A percentile compares a stretch with the other conserved stretches of the same genome.
Evolutionary conservation across 1,140 invertebrate species (phyloP).

Genomic region (Drosophila quadrilineata): DNA sequence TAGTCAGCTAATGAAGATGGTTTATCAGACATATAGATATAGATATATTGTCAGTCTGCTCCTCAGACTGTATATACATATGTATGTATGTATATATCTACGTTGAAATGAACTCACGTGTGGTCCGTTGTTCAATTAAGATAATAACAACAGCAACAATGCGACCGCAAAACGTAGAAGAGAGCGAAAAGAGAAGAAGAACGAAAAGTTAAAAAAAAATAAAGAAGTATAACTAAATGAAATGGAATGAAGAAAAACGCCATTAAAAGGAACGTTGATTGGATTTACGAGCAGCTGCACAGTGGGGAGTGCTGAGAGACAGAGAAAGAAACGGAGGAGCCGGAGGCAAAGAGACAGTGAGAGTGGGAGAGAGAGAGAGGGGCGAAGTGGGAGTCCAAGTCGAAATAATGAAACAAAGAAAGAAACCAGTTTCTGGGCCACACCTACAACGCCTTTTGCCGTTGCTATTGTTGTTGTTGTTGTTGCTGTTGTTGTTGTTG

Average conservation of each 20-base stretch:
- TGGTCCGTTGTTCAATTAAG: slow-evolving; percentile 37
- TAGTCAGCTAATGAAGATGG: no score
- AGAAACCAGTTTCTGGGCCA: slow-evolving; percentile 68
- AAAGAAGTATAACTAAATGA: slow-evolving; percentile 15
- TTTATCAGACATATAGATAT: no score
- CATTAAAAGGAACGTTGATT: slow-evolving; percentile 66
- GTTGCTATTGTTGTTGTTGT: slow-evolving; percentile 5
- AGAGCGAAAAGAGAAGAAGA: slow-evolving; percentile 1
- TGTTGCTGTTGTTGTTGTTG: slow-evolving; percentile 3
- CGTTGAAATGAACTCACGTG: slow-evolving; percentile 20
- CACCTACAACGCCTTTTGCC: slow-evolving; percentile 36
- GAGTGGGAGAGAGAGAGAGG: no score
- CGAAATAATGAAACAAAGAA: no score
- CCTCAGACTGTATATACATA: no score
- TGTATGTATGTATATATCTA: slow-evolving; percentile 1
- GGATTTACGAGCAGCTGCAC: slow-evolving; percentile 57
- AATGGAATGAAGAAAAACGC: slow-evolving; percentile 52
- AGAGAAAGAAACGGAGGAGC: neutral
- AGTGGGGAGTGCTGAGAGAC: slow-evolving; percentile 8
- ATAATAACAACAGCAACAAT: slow-evolving; percentile 21
- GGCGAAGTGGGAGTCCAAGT: no score
- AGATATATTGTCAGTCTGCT: no score
- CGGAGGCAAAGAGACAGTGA: neutral
- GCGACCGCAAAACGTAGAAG: slow-evolving; percentile 22
- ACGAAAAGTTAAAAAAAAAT: neutral